Evolutionary conservation across 2,888 invertebrate species (phyloP), one percentile per base, ranked within the genome.

Genomic region (Biston stratarius): DNA sequence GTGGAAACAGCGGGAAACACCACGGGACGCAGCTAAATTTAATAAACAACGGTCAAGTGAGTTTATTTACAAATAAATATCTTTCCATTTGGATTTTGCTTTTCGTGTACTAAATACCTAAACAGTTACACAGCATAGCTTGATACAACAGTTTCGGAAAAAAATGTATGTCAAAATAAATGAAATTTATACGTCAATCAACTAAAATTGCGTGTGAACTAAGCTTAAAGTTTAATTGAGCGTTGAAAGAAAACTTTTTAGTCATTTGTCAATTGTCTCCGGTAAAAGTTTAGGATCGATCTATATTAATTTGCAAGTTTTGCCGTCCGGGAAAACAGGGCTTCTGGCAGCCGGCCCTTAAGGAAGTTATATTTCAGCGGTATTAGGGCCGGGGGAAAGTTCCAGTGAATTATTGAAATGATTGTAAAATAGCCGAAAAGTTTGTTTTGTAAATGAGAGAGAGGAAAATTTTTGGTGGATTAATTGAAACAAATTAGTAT

Each of bases 181-280:
- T 38, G 0, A 33, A 33, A 9, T 15, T 33, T 8, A n/a, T n/a
- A 42, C 44, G 40, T 59, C 45, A 40, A 47, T 52, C 52, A 40
- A 34, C 15, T 33, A 56, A 45, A 47, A 42, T 49, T 34, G 15
- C 48, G 60, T 68, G 52, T 61, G 55, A 55, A 63, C 59, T 59
- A 61, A 73, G 63, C 74, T 65, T 69, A 66, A 69, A 56, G n/a
- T 79, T 78, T 77, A 84, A 84, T 84, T 79, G 83, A 78, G 80
- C 80, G 76, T 78, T 74, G 73, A 80, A 77, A 69, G 73, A 65
- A 74, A 81, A 82, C 73, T 80, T 81, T 73, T 68, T 62, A 77
- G 77, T 69, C 73, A 74, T 75, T 79, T 76, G 76, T 78, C 79
- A 76, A 73, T 78, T 74, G 71, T 74, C 66, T 74, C 71, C 70